Evolutionary conservation across 92 coral and sea anemone species (phyloP).

Genomic region (Palythoa caribaeorum): DNA sequence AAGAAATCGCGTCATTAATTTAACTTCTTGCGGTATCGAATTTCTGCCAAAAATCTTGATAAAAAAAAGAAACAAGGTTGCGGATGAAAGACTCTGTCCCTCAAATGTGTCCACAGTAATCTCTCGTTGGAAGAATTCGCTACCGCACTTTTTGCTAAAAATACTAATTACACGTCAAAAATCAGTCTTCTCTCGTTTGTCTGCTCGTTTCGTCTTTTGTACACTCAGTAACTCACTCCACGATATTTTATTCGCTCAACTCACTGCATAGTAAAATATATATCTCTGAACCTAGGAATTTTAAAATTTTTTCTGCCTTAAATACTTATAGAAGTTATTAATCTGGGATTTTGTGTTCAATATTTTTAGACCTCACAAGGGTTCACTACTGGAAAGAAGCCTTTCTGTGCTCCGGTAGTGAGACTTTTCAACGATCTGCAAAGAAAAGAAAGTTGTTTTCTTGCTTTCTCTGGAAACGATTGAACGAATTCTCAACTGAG

Average conservation of each 20-base stretch:
- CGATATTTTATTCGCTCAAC: conserved; percentile 26
- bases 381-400: background rate
- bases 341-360: background rate
- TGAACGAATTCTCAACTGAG: background rate
- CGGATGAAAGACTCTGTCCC: background rate
- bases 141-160: conserved; percentile 1
- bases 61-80: background rate
- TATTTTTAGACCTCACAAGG: conserved; percentile 36
- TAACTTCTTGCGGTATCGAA: background rate
- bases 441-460: background rate
- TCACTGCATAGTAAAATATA: conserved; percentile 45
- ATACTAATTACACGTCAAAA: conserved; percentile 35
- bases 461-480: background rate
- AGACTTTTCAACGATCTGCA: background rate
- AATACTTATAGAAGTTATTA: conserved; percentile 28
- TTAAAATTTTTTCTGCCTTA: conserved; percentile 32
- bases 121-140: background rate
- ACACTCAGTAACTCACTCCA: conserved; percentile 52
- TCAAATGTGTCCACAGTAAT: background rate
- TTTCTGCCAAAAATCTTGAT: background rate
- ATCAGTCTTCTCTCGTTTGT: conserved; percentile 29
- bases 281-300: conserved; percentile 34
- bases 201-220: conserved; percentile 42
- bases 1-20: background rate
- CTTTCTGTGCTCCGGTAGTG: background rate